Conservation (phyloP, 2,797 vertebrate genomes). For the Anguilla anguilla region DNA sequence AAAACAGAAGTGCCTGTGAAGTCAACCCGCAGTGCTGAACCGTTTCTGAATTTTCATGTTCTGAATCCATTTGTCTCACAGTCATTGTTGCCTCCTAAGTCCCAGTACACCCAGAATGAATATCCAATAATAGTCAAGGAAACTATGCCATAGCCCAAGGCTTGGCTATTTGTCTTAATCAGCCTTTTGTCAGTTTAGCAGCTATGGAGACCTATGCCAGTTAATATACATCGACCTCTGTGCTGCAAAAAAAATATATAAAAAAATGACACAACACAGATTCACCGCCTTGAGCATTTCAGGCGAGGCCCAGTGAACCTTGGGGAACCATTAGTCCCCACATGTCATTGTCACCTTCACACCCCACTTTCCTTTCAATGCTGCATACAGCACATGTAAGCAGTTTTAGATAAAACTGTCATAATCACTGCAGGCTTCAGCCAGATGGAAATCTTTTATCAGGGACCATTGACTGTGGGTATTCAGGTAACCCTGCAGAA, state of each 20-base stretch:
- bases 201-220: constrained; percentile 77
- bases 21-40: constrained; percentile 3
- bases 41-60: background rate
- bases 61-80: constrained; percentile 17
- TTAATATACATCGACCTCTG: constrained; percentile 69
- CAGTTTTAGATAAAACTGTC: background rate
- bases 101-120: constrained; percentile 50
- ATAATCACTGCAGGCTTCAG: constrained; percentile 6
- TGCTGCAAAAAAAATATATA: constrained; percentile 51
- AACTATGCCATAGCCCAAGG: constrained; percentile 33
- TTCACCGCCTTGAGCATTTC: constrained; percentile 47
- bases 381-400: constrained; percentile 18
- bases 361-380: constrained; percentile 24
- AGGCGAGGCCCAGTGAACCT: constrained; percentile 47
- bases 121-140: constrained; percentile 52
- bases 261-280: constrained; percentile 36
- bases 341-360: constrained; percentile 46
- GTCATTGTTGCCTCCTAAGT: constrained; percentile 38
- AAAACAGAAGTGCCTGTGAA: constrained; percentile 2
- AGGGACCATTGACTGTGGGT: background rate
- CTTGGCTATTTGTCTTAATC: constrained; percentile 69
- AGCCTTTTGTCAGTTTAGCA: constrained; percentile 64
- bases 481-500: background rate
- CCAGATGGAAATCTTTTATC: background rate
- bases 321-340: constrained; percentile 44